Evolutionary conservation across 2,888 invertebrate genomes (phyloP), one percentile per base, ranked within the genome.

Genomic region (Lasioglossum calceatum): DNA sequence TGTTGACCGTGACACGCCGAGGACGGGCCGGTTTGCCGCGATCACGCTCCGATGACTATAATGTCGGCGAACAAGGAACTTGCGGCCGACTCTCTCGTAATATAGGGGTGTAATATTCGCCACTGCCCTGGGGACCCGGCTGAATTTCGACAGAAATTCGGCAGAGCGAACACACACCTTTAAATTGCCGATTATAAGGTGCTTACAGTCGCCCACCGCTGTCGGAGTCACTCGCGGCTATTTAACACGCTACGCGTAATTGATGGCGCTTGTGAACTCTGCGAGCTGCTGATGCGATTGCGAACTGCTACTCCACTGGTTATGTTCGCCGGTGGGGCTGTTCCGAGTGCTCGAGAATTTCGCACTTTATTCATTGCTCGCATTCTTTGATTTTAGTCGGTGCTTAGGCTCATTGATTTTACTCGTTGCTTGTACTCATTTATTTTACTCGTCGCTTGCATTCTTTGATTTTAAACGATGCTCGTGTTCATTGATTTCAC

Each of bases 1-100:
- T 39, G 82, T 73, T 44, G 72, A 77, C 71, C 76, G 44, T 77
- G 76, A 39, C 67, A 42, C 82, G 71, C 16, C 58, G 74, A 44
- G 79, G 74, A 70, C 54, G 42, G 73, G 70, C 42, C 27, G 83
- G 75, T 61, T 61, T 58, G 39, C 54, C 77, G 84, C 82, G 72
- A 54, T 54, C 64, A 77, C 67, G 70, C 70, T 81, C n/a, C 74
- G 32, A n/a, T 36, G 23, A 44, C 54, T 42, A 47, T 70, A 36
- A 42, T 27, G 58, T 58, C n/a, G 54, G 44, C 39, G 50, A 71
- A 44, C 76, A 42, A 77, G 61, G 44, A 61, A 70, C 70, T 70
- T 70, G 70, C 70, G 36, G 70, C 36, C 67, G 39, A n/a, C 58
- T 58, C 36, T 23, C 36, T 10, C 70, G 70, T 36, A 70, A 23